Base-by-base conservation (phyloP, 2,797 vertebrate genomes). In the Bradypodion ventrale region DNA sequence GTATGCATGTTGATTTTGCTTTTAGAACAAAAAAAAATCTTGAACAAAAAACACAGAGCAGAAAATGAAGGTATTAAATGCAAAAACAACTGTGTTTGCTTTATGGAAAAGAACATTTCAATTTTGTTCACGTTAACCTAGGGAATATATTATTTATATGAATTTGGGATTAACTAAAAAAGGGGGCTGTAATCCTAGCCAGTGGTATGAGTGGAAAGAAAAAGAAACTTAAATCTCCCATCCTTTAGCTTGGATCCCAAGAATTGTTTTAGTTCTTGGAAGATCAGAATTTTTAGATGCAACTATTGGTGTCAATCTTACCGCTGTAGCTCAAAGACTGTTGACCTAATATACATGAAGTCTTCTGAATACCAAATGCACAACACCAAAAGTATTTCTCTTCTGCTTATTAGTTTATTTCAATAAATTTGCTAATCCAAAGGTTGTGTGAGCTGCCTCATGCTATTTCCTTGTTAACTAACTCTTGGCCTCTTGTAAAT, bases 151-250 rank as follows among this genome's bases (percentile, higher is more conserved):
- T 13, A 73, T 88, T 29, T 74, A 85, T 1, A 0, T 46, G 88
- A 40, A 83, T 29, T 73, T 83, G 75, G 83, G 66, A 80, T 76
- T 75, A 70, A 15, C 59, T 75, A 63, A 75, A 89, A 78, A 63
- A 87, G 89, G 91, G 90, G 83, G 86, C 35, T 37, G 78, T 32
- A 84, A 73, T 87, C 83, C 77, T 83, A 82, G 90, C 49, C 37
- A 25, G 44, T 27, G n/a, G n/a, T 1, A 16, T 1, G 56, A 9
- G 62, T 69, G 21, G 46, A 6, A 3, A 66, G 8, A 37, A 10
- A 15, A 7, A 52, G 12, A 2, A 46, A 32, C 19, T 66, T 5
- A 66, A 40, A 69, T 56, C 60, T 60, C 27, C 42, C 19, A 49
- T 60, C 40, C 37, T 32, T 32, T 52, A 56, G 40, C n/a, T 62